phyloP scores from a whole-genome alignment of 2,113 vertebrate species.

The Cisticola juncidis region DNA sequence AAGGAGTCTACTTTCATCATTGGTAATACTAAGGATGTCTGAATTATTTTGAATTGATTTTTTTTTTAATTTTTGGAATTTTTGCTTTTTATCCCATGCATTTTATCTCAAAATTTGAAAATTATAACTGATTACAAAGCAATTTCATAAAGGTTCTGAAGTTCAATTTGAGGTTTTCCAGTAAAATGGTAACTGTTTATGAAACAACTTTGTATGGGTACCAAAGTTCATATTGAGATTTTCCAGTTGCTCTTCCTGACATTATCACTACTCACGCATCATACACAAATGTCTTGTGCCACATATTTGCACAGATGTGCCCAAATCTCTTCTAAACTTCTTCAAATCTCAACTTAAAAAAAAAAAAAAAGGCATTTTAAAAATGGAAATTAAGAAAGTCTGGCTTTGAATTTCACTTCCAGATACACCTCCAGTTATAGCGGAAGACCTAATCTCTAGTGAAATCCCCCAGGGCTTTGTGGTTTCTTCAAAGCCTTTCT shows the following conservation, averaged over 20 bases:
- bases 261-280: neutral
- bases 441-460: neutral
- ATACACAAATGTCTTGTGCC: neutral
- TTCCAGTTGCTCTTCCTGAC: neutral
- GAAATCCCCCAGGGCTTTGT: neutral
- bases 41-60: neutral
- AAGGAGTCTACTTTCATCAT: neutral
- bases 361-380: neutral
- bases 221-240: neutral
- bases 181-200: neutral
- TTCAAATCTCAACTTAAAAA: neutral
- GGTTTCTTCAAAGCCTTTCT: neutral
- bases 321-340: neutral
- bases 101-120: neutral
- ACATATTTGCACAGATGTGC: neutral
- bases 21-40: neutral
- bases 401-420: neutral
- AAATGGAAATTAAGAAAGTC: neutral
- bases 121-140: neutral
- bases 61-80: neutral
- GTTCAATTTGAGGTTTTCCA: neutral
- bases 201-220: neutral
- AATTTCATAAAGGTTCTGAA: neutral
- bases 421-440: neutral
- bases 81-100: neutral